These are phyloP conservation scores for Andrena bucephala DNA, from an alignment of 2,888 invertebrate genomes.

Conservation along the genomic window DNA sequence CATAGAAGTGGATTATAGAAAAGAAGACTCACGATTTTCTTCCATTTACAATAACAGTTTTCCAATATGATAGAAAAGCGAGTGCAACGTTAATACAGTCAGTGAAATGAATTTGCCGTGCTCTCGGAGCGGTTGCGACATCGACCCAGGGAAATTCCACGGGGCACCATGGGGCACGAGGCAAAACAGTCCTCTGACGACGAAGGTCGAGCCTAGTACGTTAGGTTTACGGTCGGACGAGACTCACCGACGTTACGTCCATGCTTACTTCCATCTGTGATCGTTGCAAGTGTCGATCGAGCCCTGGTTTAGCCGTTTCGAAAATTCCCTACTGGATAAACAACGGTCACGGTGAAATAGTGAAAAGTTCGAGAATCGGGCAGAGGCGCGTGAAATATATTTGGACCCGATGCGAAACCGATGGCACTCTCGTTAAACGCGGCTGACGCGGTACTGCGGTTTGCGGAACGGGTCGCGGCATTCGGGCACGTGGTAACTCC, in stretches of 20 bases:
- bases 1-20: background rate
- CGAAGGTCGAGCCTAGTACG: conserved; percentile 16
- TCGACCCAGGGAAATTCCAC: background rate
- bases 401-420: background rate
- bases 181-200: background rate
- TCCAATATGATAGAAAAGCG: background rate
- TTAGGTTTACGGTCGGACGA: background rate
- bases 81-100: background rate
- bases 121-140: background rate
- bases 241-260: conserved; percentile 48
- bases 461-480: conserved; percentile 65
- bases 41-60: background rate
- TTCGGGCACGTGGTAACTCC: conserved; percentile 68
- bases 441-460: conserved; percentile 56
- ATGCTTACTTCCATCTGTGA: conserved; percentile 52
- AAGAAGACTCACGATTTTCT: background rate
- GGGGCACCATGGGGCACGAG: background rate
- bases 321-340: background rate
- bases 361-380: background rate
- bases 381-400: conserved; percentile 14
- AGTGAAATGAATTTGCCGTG: background rate
- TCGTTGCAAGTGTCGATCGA: background rate
- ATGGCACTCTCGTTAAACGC: conserved; percentile 41
- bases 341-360: background rate
- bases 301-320: background rate